These are phyloP conservation scores for Tuta absoluta DNA, from an alignment of 2,888 invertebrate species.

Conservation along the genomic window DNA sequence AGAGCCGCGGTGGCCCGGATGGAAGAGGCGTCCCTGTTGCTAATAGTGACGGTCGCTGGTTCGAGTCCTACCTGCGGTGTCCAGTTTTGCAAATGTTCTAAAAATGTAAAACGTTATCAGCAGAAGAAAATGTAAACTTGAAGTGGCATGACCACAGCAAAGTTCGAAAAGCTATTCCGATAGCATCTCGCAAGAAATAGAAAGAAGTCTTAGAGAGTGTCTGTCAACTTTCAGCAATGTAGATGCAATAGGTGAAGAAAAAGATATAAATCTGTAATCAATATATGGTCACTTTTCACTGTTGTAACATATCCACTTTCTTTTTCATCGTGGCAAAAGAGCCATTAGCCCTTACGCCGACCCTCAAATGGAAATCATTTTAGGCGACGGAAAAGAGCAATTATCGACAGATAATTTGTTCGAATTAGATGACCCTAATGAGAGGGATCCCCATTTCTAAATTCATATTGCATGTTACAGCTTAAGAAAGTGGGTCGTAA, in stretches of 20 bases:
- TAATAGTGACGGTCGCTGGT: too few relatives aligned
- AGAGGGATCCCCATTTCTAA: slow-evolving; percentile 15
- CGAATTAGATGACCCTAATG: slow-evolving; percentile 35
- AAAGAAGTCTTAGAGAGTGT: too few relatives aligned
- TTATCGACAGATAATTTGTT: slow-evolving; percentile 56
- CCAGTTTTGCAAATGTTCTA: too few relatives aligned
- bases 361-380: slow-evolving; percentile 47
- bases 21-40: too few relatives aligned
- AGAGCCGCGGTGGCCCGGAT: too few relatives aligned
- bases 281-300: background rate
- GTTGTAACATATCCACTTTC: background rate
- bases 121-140: too few relatives aligned
- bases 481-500: background rate
- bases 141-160: too few relatives aligned
- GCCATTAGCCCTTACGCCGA: slow-evolving; percentile 57
- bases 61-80: too few relatives aligned
- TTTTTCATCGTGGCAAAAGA: slow-evolving; percentile 25
- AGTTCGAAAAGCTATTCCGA: too few relatives aligned
- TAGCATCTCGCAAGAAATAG: too few relatives aligned
- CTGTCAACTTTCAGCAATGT: too few relatives aligned
- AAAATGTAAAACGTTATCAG: too few relatives aligned
- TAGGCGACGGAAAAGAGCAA: slow-evolving; percentile 45
- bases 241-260: background rate
- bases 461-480: slow-evolving; percentile 3
- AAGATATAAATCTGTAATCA: background rate